phyloP scores from a whole-genome alignment of 2,113 vertebrate species.

The Hipposideros armiger region DNA sequence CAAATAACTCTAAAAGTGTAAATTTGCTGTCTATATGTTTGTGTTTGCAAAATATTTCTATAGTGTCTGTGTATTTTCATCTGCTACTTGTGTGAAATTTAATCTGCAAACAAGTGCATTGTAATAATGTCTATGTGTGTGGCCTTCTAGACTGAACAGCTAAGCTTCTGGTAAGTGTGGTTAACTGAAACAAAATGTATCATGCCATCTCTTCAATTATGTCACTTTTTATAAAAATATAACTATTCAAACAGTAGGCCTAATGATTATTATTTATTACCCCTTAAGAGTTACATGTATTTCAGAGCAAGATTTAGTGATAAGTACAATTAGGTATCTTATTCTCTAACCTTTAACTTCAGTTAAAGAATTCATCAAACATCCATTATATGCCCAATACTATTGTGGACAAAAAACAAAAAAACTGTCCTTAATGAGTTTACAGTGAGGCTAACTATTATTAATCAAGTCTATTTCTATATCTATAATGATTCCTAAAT shows the following conservation, averaged over 20 bases:
- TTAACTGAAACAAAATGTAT: neutral
- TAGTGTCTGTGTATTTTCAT: neutral
- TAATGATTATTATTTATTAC: neutral
- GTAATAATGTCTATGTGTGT: neutral
- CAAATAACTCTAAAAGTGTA: neutral
- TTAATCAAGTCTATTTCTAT: neutral
- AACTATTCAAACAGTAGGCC: neutral
- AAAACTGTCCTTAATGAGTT: neutral
- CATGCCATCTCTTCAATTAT: neutral
- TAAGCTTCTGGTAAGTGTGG: neutral
- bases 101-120: neutral
- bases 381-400: neutral
- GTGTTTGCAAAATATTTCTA: conserved; percentile 28
- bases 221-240: neutral
- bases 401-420: neutral
- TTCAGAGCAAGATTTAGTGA: conserved; percentile 1
- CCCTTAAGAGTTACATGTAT: neutral
- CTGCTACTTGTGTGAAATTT: neutral
- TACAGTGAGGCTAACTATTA: neutral
- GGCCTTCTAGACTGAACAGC: neutral
- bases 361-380: neutral
- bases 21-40: neutral
- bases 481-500: neutral
- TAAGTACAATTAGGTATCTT: neutral
- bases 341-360: neutral